Evolutionary conservation across 2,888 invertebrate species (phyloP), one percentile per base, ranked within the genome.

Genomic region (Teleiodes luculella): DNA sequence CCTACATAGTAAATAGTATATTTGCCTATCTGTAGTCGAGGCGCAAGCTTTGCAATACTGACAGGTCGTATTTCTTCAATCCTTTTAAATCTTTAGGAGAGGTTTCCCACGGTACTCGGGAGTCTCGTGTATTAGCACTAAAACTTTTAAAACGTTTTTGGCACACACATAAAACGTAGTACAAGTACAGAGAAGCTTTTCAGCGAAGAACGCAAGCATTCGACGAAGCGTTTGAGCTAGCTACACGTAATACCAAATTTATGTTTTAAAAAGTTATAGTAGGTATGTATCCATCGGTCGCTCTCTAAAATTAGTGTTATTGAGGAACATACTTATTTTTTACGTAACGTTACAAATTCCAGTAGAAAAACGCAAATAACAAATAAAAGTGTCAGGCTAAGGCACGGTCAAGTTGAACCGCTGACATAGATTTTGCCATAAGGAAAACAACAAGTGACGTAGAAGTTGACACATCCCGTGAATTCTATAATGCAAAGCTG

Each of bases 131-230:
- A 59, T 57, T 59, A 59, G 58, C 57, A 58, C 61, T 64, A 60
- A 66, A 64, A 72, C 65, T 74, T 74, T 63, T 64, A 72, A 74
- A 67, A 60, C 64, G 60, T 67, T 76, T 71, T 74, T 61, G 68
- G 67, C 65, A 69, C 65, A 64, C 61, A 68, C 66, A 69, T 68
- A 67, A 68, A 68, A 67, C 64, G 69, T 57, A 24, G 24, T 24
- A 24, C 62, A 20, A 24, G 46, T 45, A 47, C 54, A 60, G 66
- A 61, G 72, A 68, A 72, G 71, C 68, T 72, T 70, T 70, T 67
- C 67, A 75, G 70, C 64, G 64, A 64, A 60, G 63, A 64, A 64
- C 58, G 68, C 67, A 73, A 76, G 74, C 71, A 73, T 65, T 65
- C 67, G 66, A 59, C 57, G 66, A 45, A 28, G 39, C 41, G 68